Conservation (phyloP, 2,113 vertebrate species). For the Scophthalmus maximus region DNA sequence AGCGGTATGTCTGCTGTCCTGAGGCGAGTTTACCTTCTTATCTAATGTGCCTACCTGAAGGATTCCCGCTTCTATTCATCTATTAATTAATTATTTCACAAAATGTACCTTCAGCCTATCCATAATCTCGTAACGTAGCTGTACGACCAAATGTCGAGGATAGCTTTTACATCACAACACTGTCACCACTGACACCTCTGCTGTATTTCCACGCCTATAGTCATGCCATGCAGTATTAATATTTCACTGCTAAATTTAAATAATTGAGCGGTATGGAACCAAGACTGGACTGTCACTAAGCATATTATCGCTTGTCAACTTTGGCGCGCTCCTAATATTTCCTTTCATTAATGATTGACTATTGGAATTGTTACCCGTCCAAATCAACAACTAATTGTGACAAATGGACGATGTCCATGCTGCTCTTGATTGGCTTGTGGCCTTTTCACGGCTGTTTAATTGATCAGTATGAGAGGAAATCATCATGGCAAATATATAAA, state of each 20-base stretch:
- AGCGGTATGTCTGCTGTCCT: constrained; percentile 51
- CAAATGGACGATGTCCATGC: constrained; percentile 22
- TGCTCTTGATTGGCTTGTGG: constrained; percentile 8
- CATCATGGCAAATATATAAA: neutral
- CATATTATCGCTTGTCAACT: constrained; percentile 40
- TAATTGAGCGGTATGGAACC: constrained; percentile 49
- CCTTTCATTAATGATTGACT: constrained; percentile 57
- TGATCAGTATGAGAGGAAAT: constrained; percentile 23
- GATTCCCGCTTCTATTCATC: constrained; percentile 20
- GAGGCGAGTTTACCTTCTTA: constrained; percentile 36
- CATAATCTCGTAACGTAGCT: constrained; percentile 3
- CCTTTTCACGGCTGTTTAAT: constrained; percentile 24
- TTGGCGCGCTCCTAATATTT: constrained; percentile 53
- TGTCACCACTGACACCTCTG: too few relatives aligned
- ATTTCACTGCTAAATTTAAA: constrained; percentile 58
- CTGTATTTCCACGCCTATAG: constrained; percentile 48
- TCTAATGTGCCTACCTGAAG: constrained; percentile 22
- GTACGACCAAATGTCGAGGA: neutral
- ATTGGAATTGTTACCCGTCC: constrained; percentile 44
- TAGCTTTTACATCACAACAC: constrained; percentile 14
- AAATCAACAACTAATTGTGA: constrained; percentile 47
- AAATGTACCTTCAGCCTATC: constrained; percentile 8
- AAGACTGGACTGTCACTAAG: constrained; percentile 34
- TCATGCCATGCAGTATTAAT: constrained; percentile 54
- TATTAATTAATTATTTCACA: constrained; percentile 27